Base-by-base conservation (phyloP, 2,113 vertebrate genomes). In the Brachyistius frenatus region DNA sequence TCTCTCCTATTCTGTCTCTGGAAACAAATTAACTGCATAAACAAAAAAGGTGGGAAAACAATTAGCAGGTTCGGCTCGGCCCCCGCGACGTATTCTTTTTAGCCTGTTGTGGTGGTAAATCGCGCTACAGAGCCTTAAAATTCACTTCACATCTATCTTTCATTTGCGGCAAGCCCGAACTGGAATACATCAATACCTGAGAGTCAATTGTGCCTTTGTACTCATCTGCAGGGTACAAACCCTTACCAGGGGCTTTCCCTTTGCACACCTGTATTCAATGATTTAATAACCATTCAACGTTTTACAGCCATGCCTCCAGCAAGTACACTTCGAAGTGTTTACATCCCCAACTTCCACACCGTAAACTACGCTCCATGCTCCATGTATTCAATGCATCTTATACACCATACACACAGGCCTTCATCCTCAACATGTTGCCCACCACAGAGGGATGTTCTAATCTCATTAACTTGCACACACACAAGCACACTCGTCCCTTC, bases 181-280 rank as follows among this genome's bases (percentile, higher is more conserved):
- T 81, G 56, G 71, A 88, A 86, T 83, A 80, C 75, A 49, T 88
- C 76, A 68, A 16, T 36, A 81, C 75, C 76, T 81, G 69, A 65
- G 31, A 62, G 37, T 61, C 57, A 49, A 33, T 54, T 71, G 49
- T 66, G 73, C 50, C 76, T 83, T 81, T 84, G 80, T 73, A 49
- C 32, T 86, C 62, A 46, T 78, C 85, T 84, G 81, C 61, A 85
- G 46, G 41, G 74, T 68, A 68, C 55, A 73, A 64, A 68, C 23
- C n/a, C 4, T 66, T 32, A 66, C 47, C 64, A 32, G 50, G 53
- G 73, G 70, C 16, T 85, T 78, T 81, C 65, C 80, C 55, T 16
- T 36, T 7, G 13, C 1, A 49, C 75, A 73, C 23, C 14, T 47
- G 5, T 37, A 35, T 46, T 9, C 15, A 64, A 11, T 32, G 61